Conservation (phyloP, 2,113 vertebrate species). For the Albula glossodonta region DNA sequence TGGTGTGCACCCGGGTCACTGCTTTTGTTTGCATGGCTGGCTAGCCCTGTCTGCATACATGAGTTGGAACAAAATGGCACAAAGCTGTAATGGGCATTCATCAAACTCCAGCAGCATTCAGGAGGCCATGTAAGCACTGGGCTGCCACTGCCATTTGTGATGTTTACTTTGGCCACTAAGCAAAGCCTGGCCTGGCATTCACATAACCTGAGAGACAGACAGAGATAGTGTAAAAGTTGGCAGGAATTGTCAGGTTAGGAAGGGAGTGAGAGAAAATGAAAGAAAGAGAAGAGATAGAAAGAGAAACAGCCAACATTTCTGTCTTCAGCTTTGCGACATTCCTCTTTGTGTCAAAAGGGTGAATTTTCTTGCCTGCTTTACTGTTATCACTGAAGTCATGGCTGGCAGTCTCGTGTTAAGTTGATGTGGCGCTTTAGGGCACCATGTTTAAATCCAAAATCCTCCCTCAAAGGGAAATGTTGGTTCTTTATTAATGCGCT, state of each 20-base stretch:
- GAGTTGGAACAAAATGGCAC: slow-evolving; percentile 56
- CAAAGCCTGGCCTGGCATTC: slow-evolving; percentile 45
- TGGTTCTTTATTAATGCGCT: slow-evolving; percentile 41
- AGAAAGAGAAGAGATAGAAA: slow-evolving; percentile 30
- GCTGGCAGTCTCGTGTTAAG: slow-evolving; percentile 53
- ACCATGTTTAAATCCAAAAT: slow-evolving; percentile 55
- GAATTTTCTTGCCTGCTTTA: slow-evolving; percentile 36
- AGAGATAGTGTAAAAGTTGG: slow-evolving; percentile 28
- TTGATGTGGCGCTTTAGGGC: slow-evolving; percentile 56
- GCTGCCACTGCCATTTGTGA: slow-evolving; percentile 66
- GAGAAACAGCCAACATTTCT: slow-evolving; percentile 17
- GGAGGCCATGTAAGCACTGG: slow-evolving; percentile 55
- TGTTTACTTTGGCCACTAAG: slow-evolving; percentile 67
- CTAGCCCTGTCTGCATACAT: slow-evolving; percentile 47
- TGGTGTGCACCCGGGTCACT: slow-evolving; percentile 7
- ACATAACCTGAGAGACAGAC: slow-evolving; percentile 45
- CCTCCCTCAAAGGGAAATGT: slow-evolving; percentile 43
- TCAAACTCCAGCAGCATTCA: slow-evolving; percentile 59
- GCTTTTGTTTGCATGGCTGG: not conserved
- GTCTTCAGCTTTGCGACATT: slow-evolving; percentile 47
- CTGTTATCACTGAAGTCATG: slow-evolving; percentile 52
- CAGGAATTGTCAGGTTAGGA: slow-evolving; percentile 20
- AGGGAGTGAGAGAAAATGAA: not conserved
- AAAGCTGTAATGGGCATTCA: slow-evolving; percentile 59
- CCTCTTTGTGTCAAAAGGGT: slow-evolving; percentile 61